Conservation (phyloP, 2,797 vertebrate species). For the Sebastes trivittatus region DNA sequence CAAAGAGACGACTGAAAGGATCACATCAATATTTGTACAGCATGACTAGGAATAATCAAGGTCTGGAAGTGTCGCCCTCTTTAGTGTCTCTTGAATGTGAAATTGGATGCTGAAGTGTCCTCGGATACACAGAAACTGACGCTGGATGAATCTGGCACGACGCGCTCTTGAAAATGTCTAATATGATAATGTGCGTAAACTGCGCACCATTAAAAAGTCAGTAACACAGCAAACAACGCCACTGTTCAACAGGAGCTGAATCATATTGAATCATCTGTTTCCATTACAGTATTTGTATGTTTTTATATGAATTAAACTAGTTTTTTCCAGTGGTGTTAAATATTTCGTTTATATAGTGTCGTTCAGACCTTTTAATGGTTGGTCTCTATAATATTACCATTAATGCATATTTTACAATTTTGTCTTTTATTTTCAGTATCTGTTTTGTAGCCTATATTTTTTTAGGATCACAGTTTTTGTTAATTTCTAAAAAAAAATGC, state of each 20-base stretch:
- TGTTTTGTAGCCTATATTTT: not conserved
- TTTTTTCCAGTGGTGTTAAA: not conserved
- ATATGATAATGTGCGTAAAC: slow-evolving; percentile 67
- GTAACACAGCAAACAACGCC: slow-evolving; percentile 25
- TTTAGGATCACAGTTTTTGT: not conserved
- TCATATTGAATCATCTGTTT: not conserved
- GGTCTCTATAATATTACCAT: not conserved
- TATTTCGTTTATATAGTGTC: not conserved
- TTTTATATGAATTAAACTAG: too few species aligned
- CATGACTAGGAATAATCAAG: slow-evolving; percentile 99
- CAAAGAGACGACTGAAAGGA: slow-evolving; percentile 91
- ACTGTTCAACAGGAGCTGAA: not conserved
- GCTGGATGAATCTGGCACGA: slow-evolving; percentile 84
- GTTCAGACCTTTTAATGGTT: not conserved
- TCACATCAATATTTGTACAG: slow-evolving; percentile 99
- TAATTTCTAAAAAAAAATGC: not conserved
- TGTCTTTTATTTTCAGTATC: not conserved
- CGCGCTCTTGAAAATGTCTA: slow-evolving; percentile 76
- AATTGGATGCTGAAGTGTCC: slow-evolving; percentile 88
- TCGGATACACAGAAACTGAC: slow-evolving; percentile 81
- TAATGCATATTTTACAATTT: not conserved
- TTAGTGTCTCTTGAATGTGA: slow-evolving; percentile 89
- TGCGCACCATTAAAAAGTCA: slow-evolving; percentile 53
- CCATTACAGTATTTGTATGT: not conserved
- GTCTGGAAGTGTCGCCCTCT: slow-evolving; percentile 84